Conservation (phyloP, 2,888 invertebrate species). For the Aphidius colemani region DNA sequence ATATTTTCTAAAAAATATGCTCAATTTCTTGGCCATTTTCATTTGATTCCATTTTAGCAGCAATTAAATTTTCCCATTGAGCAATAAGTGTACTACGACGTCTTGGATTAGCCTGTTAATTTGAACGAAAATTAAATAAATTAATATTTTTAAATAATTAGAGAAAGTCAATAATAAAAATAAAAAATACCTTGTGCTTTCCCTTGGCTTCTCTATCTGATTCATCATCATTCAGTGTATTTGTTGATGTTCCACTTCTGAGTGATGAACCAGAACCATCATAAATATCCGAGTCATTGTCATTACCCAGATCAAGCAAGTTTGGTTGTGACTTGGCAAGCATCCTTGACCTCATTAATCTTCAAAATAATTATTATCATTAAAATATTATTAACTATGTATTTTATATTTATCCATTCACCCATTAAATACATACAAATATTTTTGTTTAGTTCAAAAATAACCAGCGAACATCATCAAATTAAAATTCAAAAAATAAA, state of each 20-base stretch:
- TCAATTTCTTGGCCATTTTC: conserved; percentile 49
- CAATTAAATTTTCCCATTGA: conserved; percentile 80
- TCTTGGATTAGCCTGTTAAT: conserved; percentile 50
- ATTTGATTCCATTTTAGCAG: conserved; percentile 46
- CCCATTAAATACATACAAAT: too few relatives aligned
- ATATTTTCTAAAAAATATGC: conserved; percentile 43
- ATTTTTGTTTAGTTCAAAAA: too few relatives aligned
- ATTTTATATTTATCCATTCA: too few relatives aligned
- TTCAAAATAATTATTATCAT: conserved; percentile 33
- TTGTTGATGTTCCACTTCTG: conserved; percentile 52
- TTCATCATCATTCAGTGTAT: conserved; percentile 54
- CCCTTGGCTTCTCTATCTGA: conserved; percentile 47
- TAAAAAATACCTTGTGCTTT: conserved; percentile 48
- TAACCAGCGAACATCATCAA: too few relatives aligned
- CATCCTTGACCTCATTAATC: conserved; percentile 58
- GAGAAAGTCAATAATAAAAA: background rate
- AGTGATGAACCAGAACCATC: conserved; percentile 49
- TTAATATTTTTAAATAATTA: background rate
- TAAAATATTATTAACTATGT: background rate
- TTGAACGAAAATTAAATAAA: background rate
- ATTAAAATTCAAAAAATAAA: too few relatives aligned
- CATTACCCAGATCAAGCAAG: conserved; percentile 55
- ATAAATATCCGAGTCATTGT: conserved; percentile 55
- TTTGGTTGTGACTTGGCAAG: conserved; percentile 61
- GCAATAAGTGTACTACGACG: conserved; percentile 76